Base-by-base conservation (phyloP, 2,113 vertebrate species). In the Trogon melanurus region DNA sequence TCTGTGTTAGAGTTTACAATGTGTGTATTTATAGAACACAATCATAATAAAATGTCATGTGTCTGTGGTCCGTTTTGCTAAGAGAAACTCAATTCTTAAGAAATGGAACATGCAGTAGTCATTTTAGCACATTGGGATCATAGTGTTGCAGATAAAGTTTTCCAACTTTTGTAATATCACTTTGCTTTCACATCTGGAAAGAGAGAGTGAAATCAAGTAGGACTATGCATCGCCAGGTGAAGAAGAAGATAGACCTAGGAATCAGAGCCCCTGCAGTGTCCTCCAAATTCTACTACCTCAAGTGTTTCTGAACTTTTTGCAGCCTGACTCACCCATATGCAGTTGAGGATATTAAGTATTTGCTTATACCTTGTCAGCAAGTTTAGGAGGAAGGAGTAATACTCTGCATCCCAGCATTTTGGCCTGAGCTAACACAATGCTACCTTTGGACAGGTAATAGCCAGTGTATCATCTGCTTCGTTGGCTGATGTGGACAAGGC, bases 401-500 rank as follows among this genome's bases (percentile, higher is more conserved):
- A 21, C 7, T 19, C 11, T 57, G 8, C 26, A 50, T 30, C 4
- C 3, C 4, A 27, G 0, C 13, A 8, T 57, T 66, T 38, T 18
- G 51, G 32, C 25, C 3, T 84, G 66, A 86, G n/a, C 62, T 89
- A 89, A 85, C 26, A 60, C 65, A 78, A 30, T 48, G 23, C 73
- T 94, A 3, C 64, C 47, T 95, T 88, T 91, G 95, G 65, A 69
- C 84, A 99, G 98, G 60, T 97, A 26, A 98, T 99, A 91, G 98
- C 98, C 96, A 98, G 97, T 70, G 98, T 99, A 2, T 97, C 98
- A 45, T 98, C 97, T 38, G 98, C 98, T 56, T 98, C 98, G 0
- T 25, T 98, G 93, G 97, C 66, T 66, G 98, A 99, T 69, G 98
- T 98, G 44, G 98, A 98, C 91, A 98, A 97, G 88, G 98, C 98